These are phyloP conservation scores for Cricetomys ansorgei DNA, from an alignment of 2,113 vertebrate genomes.

Conservation along the genomic window DNA sequence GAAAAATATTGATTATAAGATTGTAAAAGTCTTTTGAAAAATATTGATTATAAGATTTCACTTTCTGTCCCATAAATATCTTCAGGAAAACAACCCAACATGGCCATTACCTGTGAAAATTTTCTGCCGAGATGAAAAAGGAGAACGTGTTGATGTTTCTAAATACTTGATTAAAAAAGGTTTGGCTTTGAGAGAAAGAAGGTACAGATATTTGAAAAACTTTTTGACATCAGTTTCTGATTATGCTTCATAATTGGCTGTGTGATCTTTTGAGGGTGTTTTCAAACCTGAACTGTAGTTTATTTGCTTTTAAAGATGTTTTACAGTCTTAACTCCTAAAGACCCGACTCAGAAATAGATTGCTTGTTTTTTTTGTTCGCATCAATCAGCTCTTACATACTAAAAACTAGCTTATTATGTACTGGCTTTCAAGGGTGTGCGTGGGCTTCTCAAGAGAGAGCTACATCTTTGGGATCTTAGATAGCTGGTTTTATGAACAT, in stretches of 20 bases:
- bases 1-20: background rate
- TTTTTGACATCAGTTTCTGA: background rate
- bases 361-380: slow-evolving; percentile 16
- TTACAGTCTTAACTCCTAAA: slow-evolving; percentile 40
- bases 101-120: slow-evolving; percentile 90
- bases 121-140: slow-evolving; percentile 86
- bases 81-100: slow-evolving; percentile 85
- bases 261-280: background rate
- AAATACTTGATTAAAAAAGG: slow-evolving; percentile 92
- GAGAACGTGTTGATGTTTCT: slow-evolving; percentile 88
- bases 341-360: slow-evolving; percentile 22
- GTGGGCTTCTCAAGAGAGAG: background rate
- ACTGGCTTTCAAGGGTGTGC: background rate
- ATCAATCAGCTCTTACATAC: background rate
- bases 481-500: background rate
- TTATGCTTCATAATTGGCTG: slow-evolving; percentile 7
- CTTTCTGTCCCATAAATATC: slow-evolving; percentile 62
- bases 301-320: slow-evolving; percentile 50
- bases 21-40: slow-evolving; percentile 6
- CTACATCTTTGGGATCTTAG: background rate
- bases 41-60: background rate
- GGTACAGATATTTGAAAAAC: slow-evolving; percentile 72
- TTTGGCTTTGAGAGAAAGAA: slow-evolving; percentile 92
- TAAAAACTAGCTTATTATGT: background rate
- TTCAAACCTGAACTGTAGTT: slow-evolving; percentile 31